These are phyloP conservation scores for Addax nasomaculatus DNA, from an alignment of 2,113 vertebrate genomes.

Conservation along the genomic window DNA sequence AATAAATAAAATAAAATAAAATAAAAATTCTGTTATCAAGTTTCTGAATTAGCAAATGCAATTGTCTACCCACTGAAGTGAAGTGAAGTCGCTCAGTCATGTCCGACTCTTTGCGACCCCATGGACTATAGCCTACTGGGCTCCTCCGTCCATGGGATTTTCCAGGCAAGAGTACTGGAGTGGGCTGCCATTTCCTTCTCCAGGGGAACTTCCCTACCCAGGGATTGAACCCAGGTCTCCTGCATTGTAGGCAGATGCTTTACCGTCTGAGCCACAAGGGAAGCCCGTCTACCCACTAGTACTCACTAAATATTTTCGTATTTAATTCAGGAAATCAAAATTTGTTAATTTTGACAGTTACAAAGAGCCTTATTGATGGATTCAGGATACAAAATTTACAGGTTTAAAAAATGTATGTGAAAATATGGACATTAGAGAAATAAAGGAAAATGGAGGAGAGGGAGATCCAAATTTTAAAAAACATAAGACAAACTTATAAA, in stretches of 20 bases:
- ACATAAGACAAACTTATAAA: conserved; percentile 72
- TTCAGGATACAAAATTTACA: conserved; percentile 68
- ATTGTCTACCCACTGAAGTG: conserved; percentile 20
- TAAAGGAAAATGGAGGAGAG: conserved; percentile 65
- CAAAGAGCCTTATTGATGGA: conserved; percentile 65
- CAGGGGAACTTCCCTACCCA: no score
- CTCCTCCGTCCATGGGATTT: no score
- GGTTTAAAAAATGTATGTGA: conserved; percentile 63
- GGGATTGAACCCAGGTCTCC: no score
- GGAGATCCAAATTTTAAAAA: conserved; percentile 46
- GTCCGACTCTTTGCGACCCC: no score
- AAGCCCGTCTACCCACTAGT: conserved; percentile 49
- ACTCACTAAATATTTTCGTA: conserved; percentile 59
- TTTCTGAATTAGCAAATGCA: conserved; percentile 73
- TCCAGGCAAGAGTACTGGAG: no score
- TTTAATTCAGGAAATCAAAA: conserved; percentile 61
- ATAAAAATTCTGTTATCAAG: conserved; percentile 60
- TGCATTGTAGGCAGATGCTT: no score
- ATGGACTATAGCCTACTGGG: no score
- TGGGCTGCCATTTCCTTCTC: no score
- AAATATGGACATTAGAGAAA: conserved; percentile 69
- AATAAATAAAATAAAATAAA: not conserved
- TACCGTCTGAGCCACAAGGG: no score
- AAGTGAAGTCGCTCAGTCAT: no score
- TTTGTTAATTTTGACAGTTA: conserved; percentile 69